phyloP scores from a whole-genome alignment of 2,888 invertebrate species.

The Cheiracanthium punctorium region DNA sequence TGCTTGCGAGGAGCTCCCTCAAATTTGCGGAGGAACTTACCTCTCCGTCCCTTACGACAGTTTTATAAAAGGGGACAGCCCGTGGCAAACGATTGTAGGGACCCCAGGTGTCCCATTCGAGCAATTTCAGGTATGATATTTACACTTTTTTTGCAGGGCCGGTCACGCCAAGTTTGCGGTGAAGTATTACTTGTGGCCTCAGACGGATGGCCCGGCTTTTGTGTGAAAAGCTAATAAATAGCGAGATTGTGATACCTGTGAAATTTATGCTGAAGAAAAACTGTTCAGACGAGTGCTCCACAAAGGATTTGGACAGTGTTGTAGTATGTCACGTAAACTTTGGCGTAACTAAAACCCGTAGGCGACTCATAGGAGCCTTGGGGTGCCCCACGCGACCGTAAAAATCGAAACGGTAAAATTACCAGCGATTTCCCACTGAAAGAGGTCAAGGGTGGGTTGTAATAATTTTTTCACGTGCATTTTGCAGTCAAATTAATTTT shows the following conservation, averaged over 20 bases:
- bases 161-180: conserved; percentile 12
- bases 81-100: conserved; percentile 37
- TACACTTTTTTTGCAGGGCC: conserved; percentile 54
- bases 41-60: conserved; percentile 37
- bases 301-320: not conserved
- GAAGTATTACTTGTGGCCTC: not conserved
- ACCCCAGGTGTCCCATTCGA: conserved; percentile 55
- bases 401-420: not conserved
- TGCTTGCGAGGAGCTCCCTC: conserved; percentile 17
- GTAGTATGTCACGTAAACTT: not conserved
- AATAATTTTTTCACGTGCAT: too few species aligned
- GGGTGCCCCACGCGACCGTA: not conserved
- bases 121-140: conserved; percentile 58
- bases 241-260: not conserved
- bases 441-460: too few species aligned
- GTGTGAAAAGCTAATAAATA: conserved; percentile 1
- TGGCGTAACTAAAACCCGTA: not conserved
- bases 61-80: conserved; percentile 55
- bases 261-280: not conserved
- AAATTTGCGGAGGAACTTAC: conserved; percentile 6
- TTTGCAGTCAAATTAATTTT: too few species aligned
- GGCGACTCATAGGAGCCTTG: not conserved
- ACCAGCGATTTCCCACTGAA: too few species aligned
- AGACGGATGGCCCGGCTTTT: not conserved
- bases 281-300: not conserved